Conservation (phyloP, 2,888 invertebrate species). For the Hemicrepidius hirtus region DNA sequence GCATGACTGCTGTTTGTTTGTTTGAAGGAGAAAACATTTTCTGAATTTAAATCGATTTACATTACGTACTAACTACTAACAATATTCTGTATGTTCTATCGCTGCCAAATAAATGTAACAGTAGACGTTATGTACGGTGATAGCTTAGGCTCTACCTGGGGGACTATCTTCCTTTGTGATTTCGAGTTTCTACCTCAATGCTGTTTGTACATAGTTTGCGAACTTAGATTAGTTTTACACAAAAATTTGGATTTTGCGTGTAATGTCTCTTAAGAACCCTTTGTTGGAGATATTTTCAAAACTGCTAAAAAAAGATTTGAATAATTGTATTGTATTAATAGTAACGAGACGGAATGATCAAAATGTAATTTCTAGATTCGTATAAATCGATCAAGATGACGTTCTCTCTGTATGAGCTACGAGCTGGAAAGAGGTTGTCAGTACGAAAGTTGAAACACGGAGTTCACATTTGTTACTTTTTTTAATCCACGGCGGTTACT, state of each 20-base stretch:
- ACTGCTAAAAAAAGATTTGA: background rate
- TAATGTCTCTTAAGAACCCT: background rate
- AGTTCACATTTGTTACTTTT: conserved; percentile 64
- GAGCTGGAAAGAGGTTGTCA: conserved; percentile 34
- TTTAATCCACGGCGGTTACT: conserved; percentile 63
- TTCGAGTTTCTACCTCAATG: background rate
- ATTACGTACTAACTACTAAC: background rate
- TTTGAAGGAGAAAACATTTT: background rate
- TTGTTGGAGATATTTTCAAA: background rate
- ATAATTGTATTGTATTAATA: background rate
- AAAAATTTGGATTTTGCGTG: background rate
- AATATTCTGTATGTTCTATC: background rate
- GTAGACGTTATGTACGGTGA: background rate
- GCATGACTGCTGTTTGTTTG: background rate
- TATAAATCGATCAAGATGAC: conserved; percentile 36
- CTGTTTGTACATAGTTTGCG: conserved; percentile 7
- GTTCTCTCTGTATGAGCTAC: conserved; percentile 12
- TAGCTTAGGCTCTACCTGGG: background rate
- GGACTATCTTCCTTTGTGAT: conserved; percentile 11
- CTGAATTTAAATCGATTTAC: conserved; percentile 5
- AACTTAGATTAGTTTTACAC: conserved; percentile 20
- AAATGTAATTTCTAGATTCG: background rate
- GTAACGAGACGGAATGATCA: background rate
- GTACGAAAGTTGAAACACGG: conserved; percentile 60
- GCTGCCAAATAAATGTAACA: background rate